phyloP scores from a whole-genome alignment of 2,888 invertebrate genomes.

The Acanthosoma haemorrhoidale region DNA sequence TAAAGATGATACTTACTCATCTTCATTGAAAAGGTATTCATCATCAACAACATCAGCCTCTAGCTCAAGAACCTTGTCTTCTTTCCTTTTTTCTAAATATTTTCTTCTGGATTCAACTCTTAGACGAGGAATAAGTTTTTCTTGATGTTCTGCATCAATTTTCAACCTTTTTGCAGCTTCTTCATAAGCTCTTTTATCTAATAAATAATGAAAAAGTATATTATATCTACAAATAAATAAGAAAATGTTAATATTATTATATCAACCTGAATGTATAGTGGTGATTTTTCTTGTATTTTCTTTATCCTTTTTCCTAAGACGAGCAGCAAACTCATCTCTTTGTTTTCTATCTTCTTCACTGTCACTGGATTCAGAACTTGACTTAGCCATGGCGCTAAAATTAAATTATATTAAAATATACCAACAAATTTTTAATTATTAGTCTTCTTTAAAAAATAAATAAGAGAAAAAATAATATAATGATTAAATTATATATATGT shows the following conservation, averaged over 20 bases:
- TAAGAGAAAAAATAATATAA: too few relatives aligned
- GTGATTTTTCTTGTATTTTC: slow-evolving; percentile 72
- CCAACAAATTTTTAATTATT: too few relatives aligned
- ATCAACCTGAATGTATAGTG: slow-evolving; percentile 30
- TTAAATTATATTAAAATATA: neutral
- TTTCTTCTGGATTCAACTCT: slow-evolving; percentile 86
- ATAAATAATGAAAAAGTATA: slow-evolving; percentile 37
- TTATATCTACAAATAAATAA: neutral
- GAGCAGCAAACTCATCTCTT: slow-evolving; percentile 86
- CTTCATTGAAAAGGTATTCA: slow-evolving; percentile 87
- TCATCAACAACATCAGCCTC: slow-evolving; percentile 94
- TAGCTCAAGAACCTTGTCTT: slow-evolving; percentile 90
- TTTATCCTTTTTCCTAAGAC: slow-evolving; percentile 85
- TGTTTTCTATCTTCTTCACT: slow-evolving; percentile 80
- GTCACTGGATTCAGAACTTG: slow-evolving; percentile 38
- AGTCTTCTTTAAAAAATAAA: too few relatives aligned
- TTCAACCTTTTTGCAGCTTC: slow-evolving; percentile 89
- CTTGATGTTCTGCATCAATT: slow-evolving; percentile 70
- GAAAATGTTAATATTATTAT: neutral
- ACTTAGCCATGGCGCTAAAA: neutral
- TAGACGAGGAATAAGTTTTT: slow-evolving; percentile 79
- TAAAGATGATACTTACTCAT: slow-evolving; percentile 59
- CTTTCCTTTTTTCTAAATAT: slow-evolving; percentile 92
- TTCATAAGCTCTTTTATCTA: slow-evolving; percentile 64
- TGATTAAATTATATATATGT: too few relatives aligned